Percentiles rank a stretch among this genome's conserved stretches.
Evolutionary conservation across 2,888 invertebrate genomes (phyloP).

Genomic region (Trachelus troglodyta): DNA sequence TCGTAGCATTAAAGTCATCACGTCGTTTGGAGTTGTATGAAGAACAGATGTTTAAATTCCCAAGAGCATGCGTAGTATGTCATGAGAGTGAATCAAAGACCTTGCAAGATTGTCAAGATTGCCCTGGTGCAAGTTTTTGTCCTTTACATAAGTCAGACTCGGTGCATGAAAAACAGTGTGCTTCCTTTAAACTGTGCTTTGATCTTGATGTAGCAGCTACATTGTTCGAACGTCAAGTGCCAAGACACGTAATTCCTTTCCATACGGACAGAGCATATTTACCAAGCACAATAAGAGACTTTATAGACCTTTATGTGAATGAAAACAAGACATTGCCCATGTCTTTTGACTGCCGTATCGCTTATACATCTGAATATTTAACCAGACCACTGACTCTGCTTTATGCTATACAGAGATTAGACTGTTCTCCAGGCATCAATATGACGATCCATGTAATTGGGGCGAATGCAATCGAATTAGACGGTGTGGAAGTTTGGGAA

Average conservation of each 20-base stretch:
- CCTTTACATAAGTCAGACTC: slow-evolving; percentile 32
- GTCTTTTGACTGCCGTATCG: slow-evolving; percentile 28
- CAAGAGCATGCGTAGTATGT: slow-evolving; percentile 51
- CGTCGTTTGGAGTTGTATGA: slow-evolving; percentile 43
- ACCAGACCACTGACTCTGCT: slow-evolving; percentile 54
- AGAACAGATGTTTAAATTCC: slow-evolving; percentile 53
- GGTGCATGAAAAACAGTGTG: slow-evolving; percentile 36
- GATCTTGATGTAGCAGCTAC: slow-evolving; percentile 41
- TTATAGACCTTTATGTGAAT: slow-evolving; percentile 38
- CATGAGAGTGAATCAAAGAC: slow-evolving; percentile 35
- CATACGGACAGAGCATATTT: slow-evolving; percentile 34
- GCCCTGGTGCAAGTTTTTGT: slow-evolving; percentile 51
- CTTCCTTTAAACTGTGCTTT: slow-evolving; percentile 39
- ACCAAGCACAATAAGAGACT: slow-evolving; percentile 42
- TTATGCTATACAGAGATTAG: slow-evolving; percentile 42
- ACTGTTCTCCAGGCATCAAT: slow-evolving; percentile 18
- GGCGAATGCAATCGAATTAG: slow-evolving; percentile 51
- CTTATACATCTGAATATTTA: slow-evolving; percentile 45
- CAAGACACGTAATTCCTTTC: slow-evolving; percentile 38
- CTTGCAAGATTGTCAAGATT: slow-evolving; percentile 46
- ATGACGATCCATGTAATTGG: slow-evolving; percentile 58
- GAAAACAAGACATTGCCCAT: slow-evolving; percentile 28
- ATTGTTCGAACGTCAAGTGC: slow-evolving; percentile 30
- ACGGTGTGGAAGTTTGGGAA: slow-evolving; percentile 54
- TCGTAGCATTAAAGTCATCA: slow-evolving; percentile 34